Evolutionary conservation across 2,113 vertebrate species (phyloP).

Genomic region (Trichechus manatus): DNA sequence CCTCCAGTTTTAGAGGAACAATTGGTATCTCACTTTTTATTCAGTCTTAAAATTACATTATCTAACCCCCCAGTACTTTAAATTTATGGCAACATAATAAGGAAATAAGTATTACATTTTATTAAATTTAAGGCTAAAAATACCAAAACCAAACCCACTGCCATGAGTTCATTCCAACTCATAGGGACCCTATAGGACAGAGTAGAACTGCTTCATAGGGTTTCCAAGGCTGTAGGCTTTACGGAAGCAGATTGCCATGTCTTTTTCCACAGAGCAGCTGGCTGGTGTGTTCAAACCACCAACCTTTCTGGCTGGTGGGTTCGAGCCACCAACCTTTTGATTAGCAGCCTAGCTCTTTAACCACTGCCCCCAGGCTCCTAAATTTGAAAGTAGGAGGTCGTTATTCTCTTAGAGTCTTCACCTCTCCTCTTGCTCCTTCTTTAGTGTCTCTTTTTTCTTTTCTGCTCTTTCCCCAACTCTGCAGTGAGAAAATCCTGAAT

Average conservation of each 20-base stretch:
- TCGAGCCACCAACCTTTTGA: too few species aligned
- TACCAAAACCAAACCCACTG: too few species aligned
- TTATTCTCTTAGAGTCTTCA: not conserved
- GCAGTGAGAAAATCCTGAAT: not conserved
- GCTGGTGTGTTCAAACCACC: too few species aligned
- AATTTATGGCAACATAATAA: not conserved
- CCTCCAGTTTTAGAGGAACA: not conserved
- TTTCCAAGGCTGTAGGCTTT: too few species aligned
- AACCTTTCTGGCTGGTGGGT: too few species aligned
- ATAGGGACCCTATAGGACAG: too few species aligned
- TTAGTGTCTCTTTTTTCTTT: not conserved
- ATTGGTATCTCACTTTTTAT: not conserved
- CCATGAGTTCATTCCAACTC: too few species aligned
- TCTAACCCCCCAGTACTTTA: not conserved
- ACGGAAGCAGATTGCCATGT: too few species aligned
- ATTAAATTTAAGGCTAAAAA: not conserved
- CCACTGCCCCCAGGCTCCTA: too few species aligned
- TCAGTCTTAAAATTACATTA: not conserved
- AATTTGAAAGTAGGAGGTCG: not conserved
- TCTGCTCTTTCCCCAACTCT: not conserved
- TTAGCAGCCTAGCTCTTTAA: too few species aligned
- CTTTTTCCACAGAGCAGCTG: too few species aligned
- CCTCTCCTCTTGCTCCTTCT: not conserved
- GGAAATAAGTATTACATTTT: not conserved
- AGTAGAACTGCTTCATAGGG: too few species aligned